Base-by-base conservation (phyloP, 2,888 invertebrate genomes). In the Tenodera sinensis region DNA sequence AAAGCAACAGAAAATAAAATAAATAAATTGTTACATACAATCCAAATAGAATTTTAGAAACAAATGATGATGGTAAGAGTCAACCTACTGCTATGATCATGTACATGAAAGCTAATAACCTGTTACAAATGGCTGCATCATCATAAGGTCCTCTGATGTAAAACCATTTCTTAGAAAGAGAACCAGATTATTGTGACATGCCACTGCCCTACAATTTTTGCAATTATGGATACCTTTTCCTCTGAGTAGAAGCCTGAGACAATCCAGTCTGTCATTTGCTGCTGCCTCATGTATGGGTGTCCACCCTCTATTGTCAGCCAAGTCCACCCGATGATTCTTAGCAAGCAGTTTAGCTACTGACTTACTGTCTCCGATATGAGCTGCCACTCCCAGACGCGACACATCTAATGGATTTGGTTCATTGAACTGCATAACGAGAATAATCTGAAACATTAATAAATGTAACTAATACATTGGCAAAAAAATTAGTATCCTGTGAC, bases 241-340 rank as follows among this genome's bases (percentile, higher is more conserved):
- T 8, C 8, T 82, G 12, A 89, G 42, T 25, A 89, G 83, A 30
- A 86, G 42, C n/a, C 7, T 15, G 28, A 89, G 85, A 42, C 89
- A 89, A 0, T 30, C 28, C 6, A 85, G n/a, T 15, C 83, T 30
- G 27, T 42, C 42, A n/a, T n/a, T n/a, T 83, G 89, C 89, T 83
- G 82, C 54, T 34, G 89, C 89, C 47, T 89, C 89, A 83, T 89
- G 89, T 42, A 89, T 25, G n/a, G 89, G 83, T 28, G 85, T 89
- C 89, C 89, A 89, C 0, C 89, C 89, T 83, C 89, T 28, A 83
- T 89, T 89, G 47, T 89, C 89, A 25, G 25, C 42, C 27, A 82
- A 14, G n/a, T 85, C 47, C 14, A 83, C 27, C 2, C 82, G 82
- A 42, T 27, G 86, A 82, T 85, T 54, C 12, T 2, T 14, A 20